Conservation (phyloP, 2,888 invertebrate genomes). For the Lasioglossum morio region DNA sequence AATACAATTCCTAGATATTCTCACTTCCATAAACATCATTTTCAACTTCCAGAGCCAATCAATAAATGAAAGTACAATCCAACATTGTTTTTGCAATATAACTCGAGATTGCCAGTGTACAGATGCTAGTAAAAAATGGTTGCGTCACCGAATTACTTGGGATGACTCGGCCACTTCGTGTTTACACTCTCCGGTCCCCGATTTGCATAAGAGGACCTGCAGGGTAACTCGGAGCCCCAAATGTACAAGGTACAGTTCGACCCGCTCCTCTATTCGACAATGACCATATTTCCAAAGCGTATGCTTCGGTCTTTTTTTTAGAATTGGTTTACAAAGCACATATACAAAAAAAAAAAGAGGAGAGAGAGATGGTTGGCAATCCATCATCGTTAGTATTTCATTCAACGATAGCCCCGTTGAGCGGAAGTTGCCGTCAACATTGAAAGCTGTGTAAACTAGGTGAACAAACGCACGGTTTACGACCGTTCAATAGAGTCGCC, state of each 20-base stretch:
- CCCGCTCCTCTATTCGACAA: slow-evolving; percentile 10
- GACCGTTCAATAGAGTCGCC: slow-evolving; percentile 61
- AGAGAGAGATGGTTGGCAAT: slow-evolving; percentile 62
- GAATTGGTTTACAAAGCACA: slow-evolving; percentile 49
- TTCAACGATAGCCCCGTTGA: slow-evolving; percentile 72
- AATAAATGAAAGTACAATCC: background rate
- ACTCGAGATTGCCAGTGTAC: background rate
- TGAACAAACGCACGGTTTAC: slow-evolving; percentile 77
- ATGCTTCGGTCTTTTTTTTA: slow-evolving; percentile 14
- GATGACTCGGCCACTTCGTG: background rate
- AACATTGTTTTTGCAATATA: background rate
- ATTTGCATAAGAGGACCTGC: slow-evolving; percentile 50
- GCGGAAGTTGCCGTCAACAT: slow-evolving; percentile 71
- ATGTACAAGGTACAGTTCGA: slow-evolving; percentile 13
- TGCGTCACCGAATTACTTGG: background rate
- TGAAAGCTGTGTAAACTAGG: slow-evolving; percentile 77
- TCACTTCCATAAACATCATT: too few species aligned
- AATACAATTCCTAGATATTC: background rate
- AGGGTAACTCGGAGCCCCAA: slow-evolving; percentile 24
- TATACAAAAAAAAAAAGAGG: slow-evolving; percentile 38
- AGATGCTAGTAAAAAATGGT: background rate
- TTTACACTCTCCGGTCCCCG: background rate
- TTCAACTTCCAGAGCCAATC: background rate
- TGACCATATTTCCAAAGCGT: background rate
- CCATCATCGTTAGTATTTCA: slow-evolving; percentile 81